Evolutionary conservation across 2,113 vertebrate genomes (phyloP), one percentile per base, ranked within the genome.

Genomic region (Archocentrus centrarchus): DNA sequence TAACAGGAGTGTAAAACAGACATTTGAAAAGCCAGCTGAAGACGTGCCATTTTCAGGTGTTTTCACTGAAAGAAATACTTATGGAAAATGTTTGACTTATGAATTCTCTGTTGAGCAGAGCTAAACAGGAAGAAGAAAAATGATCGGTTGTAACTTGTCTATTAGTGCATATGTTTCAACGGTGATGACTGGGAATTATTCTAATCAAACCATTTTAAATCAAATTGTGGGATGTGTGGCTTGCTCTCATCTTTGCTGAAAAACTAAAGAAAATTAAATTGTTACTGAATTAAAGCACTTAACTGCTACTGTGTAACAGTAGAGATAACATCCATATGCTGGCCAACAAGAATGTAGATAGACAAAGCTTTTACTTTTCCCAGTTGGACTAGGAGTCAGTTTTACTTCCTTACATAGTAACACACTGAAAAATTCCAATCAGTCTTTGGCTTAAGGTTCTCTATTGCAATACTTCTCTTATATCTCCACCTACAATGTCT

Each of bases 21-120:
- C 37, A 39, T 86, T 62, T 53, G 57, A 15, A 80, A 68, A 66
- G 44, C n/a, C 13, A 41, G 57, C 6, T 32, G 62, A 63, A 70
- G 37, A 41, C 3, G 7, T 75, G 22, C 11, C 22, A 18, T 35
- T 68, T 80, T 32, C 5, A 2, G 17, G 41, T 73, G 58, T 79
- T 75, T 76, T 80, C 35, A 62, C 1, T 24, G 11, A 82, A 76
- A 59, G 18, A 77, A 47, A 14, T 4, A 59, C 37, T 11, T 20
- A 24, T 47, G 13, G 66, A 59, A 77, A 68, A 55, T n/a, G 20
- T 59, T 24, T 22, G 5, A 59, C 55, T 39, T 57, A 7, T 2
- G 14, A 59, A 47, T 76, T 79, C 20, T 66, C 15, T n/a, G 53
- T 80, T 82, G 53, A 64, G 35, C 20, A 63, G 15, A 64, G 6